Base-by-base conservation (phyloP, 2,113 vertebrate species). In the Garra rufa region DNA sequence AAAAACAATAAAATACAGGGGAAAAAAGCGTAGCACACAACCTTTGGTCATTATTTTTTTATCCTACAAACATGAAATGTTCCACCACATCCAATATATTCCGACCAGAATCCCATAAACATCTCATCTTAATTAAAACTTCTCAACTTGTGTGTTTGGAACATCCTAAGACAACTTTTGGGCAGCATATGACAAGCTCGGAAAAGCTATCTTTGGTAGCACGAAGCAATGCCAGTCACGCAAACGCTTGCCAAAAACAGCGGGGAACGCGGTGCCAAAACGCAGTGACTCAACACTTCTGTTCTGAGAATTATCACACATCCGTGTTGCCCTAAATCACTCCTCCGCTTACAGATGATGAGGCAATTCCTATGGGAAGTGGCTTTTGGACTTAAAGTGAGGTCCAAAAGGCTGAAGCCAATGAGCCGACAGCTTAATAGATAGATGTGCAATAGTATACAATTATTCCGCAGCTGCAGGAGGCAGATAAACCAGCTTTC, bases 221-320 rank as follows among this genome's bases (percentile, higher is more conserved):
- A 24, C 7, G 9, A 19, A 15, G 6, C 44, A 48, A 48, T 14
- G 46, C 26, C 73, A 75, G 4, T 30, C 73, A 75, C 13, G 1
- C 73, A 75, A 48, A 30, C 44, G 1, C 3, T 48, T 50, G 73
- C 73, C 73, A 75, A 75, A 75, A 75, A 50, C 73, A 75, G 26
- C 73, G 10, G 43, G n/a, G 15, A 75, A 50, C 14, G 1, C 46
- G 3, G 4, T 75, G 24, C 73, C 73, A 75, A 28, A 50, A 9
- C 9, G 2, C 14, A 75, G 4, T 75, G 73, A 75, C 73, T 75
- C 73, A 50, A 75, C 46, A 75, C 73, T 50, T 50, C 43, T 50
- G 44, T 46, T 50, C 73, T 50, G 73, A 75, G 73, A 75, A 50
- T 75, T 50, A 48, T 75, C 73, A 75, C 73, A 75, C 73, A 50